Evolutionary conservation across 2,113 vertebrate genomes (phyloP).

Genomic region (Chiloscyllium plagiosum): DNA sequence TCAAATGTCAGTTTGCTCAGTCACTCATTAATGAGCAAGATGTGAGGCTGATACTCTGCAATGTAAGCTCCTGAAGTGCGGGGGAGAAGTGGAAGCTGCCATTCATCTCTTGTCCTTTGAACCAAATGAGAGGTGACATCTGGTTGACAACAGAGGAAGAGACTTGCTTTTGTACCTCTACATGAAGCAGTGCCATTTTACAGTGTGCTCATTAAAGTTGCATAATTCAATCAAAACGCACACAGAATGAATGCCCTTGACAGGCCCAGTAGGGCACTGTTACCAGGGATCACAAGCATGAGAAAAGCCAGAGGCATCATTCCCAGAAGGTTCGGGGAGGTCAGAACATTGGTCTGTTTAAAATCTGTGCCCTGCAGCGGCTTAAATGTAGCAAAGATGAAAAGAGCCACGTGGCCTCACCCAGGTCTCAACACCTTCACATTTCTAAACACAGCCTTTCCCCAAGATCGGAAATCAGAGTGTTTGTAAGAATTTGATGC

Average conservation of each 20-base stretch:
- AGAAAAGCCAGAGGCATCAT: neutral
- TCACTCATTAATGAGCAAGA: slow-evolving; percentile 5
- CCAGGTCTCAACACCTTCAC: neutral
- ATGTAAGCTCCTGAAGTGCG: slow-evolving; percentile 4
- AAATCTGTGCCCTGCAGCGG: neutral
- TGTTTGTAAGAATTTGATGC: neutral
- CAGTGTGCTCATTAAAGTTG: slow-evolving; percentile 32
- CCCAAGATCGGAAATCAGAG: neutral
- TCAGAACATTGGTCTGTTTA: slow-evolving; percentile 3
- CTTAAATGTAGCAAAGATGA: neutral
- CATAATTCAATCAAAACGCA: slow-evolving; percentile 32
- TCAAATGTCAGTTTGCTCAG: slow-evolving; percentile 28
- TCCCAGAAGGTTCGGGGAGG: neutral
- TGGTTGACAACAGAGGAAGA: slow-evolving; percentile 32
- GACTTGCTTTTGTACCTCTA: slow-evolving; percentile 24
- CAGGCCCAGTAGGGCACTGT: slow-evolving; percentile 6
- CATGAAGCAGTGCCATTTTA: slow-evolving; percentile 16
- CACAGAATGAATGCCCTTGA: neutral
- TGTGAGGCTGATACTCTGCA: slow-evolving; percentile 4
- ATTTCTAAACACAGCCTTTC: neutral
- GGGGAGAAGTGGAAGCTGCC: slow-evolving; percentile 26
- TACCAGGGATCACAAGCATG: neutral
- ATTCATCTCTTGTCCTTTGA: slow-evolving; percentile 23
- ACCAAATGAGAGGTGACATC: slow-evolving; percentile 23
- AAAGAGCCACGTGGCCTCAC: neutral